phyloP scores from a whole-genome alignment of 2,797 vertebrate species.

The Enteromius argenteus region DNA sequence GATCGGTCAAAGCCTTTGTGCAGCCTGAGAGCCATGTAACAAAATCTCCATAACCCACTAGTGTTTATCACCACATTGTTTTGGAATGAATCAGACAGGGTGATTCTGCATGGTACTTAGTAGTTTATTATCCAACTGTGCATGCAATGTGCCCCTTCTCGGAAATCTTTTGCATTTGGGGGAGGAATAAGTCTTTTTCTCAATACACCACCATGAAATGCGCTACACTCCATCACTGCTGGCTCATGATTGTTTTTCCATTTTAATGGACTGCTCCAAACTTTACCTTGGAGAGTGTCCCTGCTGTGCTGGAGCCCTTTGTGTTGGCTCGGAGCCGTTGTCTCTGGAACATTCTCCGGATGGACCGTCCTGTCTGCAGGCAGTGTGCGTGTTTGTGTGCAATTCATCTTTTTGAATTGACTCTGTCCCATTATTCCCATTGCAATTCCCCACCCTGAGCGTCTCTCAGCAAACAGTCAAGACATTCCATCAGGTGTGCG shows the following conservation, averaged over 20 bases:
- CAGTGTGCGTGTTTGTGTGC: slow-evolving; percentile 27
- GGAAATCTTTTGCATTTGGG: slow-evolving; percentile 39
- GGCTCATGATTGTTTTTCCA: slow-evolving; percentile 55
- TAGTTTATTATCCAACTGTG: slow-evolving; percentile 27
- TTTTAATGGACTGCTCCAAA: slow-evolving; percentile 56
- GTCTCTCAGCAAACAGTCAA: not conserved
- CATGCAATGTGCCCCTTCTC: slow-evolving; percentile 9
- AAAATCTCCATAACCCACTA: slow-evolving; percentile 4
- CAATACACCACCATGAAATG: slow-evolving; percentile 37
- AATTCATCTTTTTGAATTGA: slow-evolving; percentile 44
- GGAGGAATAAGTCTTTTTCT: slow-evolving; percentile 36
- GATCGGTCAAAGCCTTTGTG: not conserved
- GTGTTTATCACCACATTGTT: slow-evolving; percentile 20
- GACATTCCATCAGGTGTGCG: not conserved
- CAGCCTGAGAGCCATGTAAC: slow-evolving; percentile 7
- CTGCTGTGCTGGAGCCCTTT: slow-evolving; percentile 31
- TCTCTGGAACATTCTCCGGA: slow-evolving; percentile 4
- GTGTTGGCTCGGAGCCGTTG: not conserved
- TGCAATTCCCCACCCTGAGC: not conserved
- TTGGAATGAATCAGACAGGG: slow-evolving; percentile 24
- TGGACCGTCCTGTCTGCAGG: slow-evolving; percentile 13
- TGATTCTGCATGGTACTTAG: slow-evolving; percentile 37
- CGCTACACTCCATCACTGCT: slow-evolving; percentile 39
- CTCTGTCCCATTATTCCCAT: slow-evolving; percentile 24
- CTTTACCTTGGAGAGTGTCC: slow-evolving; percentile 49